A percentile compares a stretch with the other conserved stretches of the same genome.
These are phyloP conservation scores for Chelonia mydas DNA, from an alignment of 2,797 vertebrate genomes.

Conservation along the genomic window DNA sequence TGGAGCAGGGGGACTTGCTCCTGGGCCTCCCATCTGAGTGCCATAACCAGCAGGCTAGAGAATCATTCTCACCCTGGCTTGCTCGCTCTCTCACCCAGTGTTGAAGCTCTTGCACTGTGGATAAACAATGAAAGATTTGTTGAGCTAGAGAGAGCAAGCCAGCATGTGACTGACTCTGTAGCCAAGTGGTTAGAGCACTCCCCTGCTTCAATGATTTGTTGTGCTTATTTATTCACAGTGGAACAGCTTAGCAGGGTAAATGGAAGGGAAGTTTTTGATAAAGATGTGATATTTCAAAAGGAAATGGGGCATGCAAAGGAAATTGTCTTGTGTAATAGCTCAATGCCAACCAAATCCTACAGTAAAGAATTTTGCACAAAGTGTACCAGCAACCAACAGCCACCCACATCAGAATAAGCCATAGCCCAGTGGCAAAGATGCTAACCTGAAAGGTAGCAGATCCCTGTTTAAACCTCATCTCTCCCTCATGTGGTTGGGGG, in stretches of 20 bases:
- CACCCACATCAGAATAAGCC: background rate
- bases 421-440: background rate
- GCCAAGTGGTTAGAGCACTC: background rate
- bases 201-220: background rate
- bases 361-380: conserved; percentile 33
- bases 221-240: background rate
- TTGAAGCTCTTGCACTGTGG: background rate
- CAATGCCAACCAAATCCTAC: background rate
- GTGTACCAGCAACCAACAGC: conserved; percentile 4
- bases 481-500: background rate
- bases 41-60: background rate
- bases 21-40: background rate
- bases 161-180: background rate
- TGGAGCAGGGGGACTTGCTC: background rate
- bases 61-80: background rate
- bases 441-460: no score
- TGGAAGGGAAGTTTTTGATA: background rate
- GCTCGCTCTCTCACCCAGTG: background rate
- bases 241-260: background rate
- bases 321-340: conserved; percentile 37
- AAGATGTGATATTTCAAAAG: background rate
- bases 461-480: background rate
- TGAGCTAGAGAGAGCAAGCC: background rate
- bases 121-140: background rate
- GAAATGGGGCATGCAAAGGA: conserved; percentile 13